phyloP scores from a whole-genome alignment of 2,888 invertebrate species.

The Thelaira solivaga region DNA sequence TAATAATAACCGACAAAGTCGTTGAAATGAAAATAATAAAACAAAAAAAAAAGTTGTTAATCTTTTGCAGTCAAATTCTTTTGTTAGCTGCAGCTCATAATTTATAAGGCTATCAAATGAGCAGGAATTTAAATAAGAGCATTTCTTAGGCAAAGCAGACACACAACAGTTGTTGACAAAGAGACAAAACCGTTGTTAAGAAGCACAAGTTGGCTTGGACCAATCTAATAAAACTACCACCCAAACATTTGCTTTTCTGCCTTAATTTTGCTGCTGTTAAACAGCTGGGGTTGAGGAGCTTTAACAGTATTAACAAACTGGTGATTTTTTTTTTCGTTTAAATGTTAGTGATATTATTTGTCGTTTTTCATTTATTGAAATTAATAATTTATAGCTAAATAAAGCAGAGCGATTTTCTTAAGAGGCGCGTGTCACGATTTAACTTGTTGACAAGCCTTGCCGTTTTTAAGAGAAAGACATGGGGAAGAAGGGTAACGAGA shows the following conservation, averaged over 20 bases:
- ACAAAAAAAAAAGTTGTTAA: conserved; percentile 50
- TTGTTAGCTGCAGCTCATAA: conserved; percentile 48
- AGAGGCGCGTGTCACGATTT: conserved; percentile 52
- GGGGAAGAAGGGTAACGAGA: background rate
- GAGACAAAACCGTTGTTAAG: conserved; percentile 1
- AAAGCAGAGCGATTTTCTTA: conserved; percentile 39
- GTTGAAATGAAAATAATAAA: background rate
- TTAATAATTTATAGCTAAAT: conserved; percentile 42
- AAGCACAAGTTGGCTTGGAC: background rate
- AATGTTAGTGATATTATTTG: too few species aligned
- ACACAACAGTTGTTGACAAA: background rate
- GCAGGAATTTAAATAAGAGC: conserved; percentile 34
- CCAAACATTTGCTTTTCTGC: too few species aligned
- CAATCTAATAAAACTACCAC: background rate
- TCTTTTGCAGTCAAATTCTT: conserved; percentile 55
- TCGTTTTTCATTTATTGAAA: conserved; percentile 17
- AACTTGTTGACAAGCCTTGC: conserved; percentile 20
- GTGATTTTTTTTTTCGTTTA: background rate
- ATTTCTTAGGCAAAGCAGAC: conserved; percentile 1
- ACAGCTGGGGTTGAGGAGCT: background rate
- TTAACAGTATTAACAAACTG: background rate
- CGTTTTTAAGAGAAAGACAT: too few species aligned
- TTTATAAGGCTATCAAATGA: conserved; percentile 54
- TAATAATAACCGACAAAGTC: conserved; percentile 7
- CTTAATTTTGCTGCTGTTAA: background rate